These are phyloP conservation scores for Pantherophis vulpinus DNA, from an alignment of 2,797 vertebrate species.

Conservation along the genomic window DNA sequence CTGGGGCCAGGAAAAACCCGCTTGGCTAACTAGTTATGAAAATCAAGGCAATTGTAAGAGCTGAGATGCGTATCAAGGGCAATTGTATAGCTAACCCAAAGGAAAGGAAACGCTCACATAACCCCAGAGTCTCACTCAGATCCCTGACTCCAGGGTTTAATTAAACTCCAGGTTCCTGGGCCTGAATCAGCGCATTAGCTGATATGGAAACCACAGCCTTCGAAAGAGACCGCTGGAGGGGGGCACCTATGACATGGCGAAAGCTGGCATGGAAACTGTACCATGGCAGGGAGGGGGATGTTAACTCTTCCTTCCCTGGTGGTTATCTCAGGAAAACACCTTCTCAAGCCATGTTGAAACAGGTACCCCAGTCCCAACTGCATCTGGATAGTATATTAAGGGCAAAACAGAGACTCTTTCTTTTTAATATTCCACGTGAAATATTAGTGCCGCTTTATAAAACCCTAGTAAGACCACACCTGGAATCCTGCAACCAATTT, in stretches of 20 bases:
- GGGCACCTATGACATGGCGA: neutral
- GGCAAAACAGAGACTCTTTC: neutral
- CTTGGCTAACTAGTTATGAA: conserved; percentile 25
- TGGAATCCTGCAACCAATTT: no score
- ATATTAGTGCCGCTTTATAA: no score
- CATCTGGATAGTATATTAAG: neutral
- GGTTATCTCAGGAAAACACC: neutral
- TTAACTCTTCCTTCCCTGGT: neutral
- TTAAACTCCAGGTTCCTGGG: neutral
- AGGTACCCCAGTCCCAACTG: neutral
- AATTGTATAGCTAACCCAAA: neutral
- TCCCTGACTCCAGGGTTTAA: conserved; percentile 1
- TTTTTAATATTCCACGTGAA: neutral
- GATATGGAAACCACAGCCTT: neutral
- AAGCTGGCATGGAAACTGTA: neutral
- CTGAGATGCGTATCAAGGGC: neutral
- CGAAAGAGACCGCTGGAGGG: neutral
- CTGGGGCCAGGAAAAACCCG: neutral
- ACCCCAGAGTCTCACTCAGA: neutral
- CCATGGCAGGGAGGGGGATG: no score
- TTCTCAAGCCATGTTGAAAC: neutral
- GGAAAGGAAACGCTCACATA: neutral
- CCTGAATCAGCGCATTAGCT: neutral
- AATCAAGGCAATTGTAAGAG: neutral
- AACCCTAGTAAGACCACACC: no score